Conservation (phyloP, 2,888 invertebrate species). For the Parapristionchus giblindavisi region DNA sequence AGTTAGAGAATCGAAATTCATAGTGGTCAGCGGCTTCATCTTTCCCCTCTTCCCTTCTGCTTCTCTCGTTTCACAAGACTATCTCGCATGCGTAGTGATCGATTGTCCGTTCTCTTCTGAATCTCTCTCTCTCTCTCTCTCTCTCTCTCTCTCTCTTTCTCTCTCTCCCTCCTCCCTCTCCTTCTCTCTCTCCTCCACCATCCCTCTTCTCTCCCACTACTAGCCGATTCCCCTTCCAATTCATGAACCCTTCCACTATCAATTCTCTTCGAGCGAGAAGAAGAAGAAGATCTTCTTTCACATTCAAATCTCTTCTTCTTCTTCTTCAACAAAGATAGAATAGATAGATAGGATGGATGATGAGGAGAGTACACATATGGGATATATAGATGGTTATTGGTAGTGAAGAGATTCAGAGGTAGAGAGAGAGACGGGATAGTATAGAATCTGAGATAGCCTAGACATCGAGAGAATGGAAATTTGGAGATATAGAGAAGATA, state of each 20-base stretch:
- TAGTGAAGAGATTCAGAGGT: too few species aligned
- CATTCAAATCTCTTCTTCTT: too few species aligned
- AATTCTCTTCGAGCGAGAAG: neutral
- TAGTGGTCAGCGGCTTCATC: too few species aligned
- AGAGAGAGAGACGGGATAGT: too few species aligned
- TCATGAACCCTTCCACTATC: neutral
- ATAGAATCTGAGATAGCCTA: too few species aligned
- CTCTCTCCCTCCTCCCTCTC: neutral
- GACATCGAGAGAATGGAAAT: too few species aligned
- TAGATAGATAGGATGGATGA: too few species aligned
- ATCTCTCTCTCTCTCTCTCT: slow-evolving; percentile 17
- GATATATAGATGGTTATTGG: too few species aligned
- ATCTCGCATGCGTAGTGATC: neutral
- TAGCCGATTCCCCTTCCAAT: neutral
- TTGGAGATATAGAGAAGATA: too few species aligned
- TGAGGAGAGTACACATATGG: too few species aligned
- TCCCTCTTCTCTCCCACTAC: neutral
- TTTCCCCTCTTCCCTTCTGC: too few species aligned
- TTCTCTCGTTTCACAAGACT: too few species aligned
- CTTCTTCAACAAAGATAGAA: neutral
- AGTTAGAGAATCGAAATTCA: neutral
- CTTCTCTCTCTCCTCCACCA: neutral
- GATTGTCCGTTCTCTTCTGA: slow-evolving; percentile 1
- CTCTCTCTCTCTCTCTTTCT: slow-evolving; percentile 12
- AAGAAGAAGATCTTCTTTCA: neutral